phyloP scores from a whole-genome alignment of 2,888 invertebrate genomes.

The Magallana nippona region DNA sequence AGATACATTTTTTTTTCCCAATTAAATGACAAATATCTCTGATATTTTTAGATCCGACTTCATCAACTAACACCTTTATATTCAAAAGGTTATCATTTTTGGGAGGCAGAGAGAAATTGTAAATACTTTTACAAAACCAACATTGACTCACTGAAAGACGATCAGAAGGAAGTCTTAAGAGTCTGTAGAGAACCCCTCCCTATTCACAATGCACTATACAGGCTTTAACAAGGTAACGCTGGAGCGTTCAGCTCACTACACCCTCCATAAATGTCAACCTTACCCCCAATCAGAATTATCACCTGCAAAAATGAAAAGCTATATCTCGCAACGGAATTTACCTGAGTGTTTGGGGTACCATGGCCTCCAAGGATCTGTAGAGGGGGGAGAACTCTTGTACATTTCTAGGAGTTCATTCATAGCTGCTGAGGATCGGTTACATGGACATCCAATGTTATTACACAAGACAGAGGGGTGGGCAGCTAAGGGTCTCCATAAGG shows the following conservation, averaged over 20 bases:
- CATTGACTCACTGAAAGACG: not conserved
- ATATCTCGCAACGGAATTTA: constrained; percentile 39
- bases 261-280: constrained; percentile 4
- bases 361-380: constrained; percentile 52
- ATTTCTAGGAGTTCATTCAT: constrained; percentile 59
- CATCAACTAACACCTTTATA: too few relatives aligned
- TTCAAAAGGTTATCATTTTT: too few relatives aligned
- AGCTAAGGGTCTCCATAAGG: constrained; percentile 60
- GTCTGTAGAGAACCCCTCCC: not conserved
- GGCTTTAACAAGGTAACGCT: not conserved
- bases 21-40: too few relatives aligned
- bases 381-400: constrained; percentile 49
- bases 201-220: not conserved
- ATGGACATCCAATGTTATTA: constrained; percentile 58
- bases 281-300: not conserved
- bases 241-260: not conserved
- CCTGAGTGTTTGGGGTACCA: constrained; percentile 64
- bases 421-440: constrained; percentile 50
- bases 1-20: not conserved
- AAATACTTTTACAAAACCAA: too few relatives aligned
- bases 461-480: constrained; percentile 58
- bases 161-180: not conserved
- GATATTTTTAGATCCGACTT: too few relatives aligned
- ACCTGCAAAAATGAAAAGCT: constrained; percentile 11
- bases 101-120: too few relatives aligned